These are phyloP conservation scores for Tyria jacobaeae DNA, from an alignment of 2,888 invertebrate genomes.

Conservation along the genomic window DNA sequence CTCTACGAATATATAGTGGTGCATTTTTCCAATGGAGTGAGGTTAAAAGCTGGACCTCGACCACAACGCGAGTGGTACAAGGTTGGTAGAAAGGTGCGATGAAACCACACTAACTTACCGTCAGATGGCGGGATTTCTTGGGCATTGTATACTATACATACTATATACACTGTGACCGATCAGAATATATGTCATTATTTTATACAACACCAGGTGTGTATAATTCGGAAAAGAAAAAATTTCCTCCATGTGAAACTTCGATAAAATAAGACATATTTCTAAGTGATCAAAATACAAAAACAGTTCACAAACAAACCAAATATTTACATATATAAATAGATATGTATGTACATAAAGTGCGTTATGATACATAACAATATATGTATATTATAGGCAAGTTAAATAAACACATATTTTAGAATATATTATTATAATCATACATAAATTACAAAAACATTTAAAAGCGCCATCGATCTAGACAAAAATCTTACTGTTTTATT, in stretches of 20 bases:
- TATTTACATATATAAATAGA: conserved; percentile 56
- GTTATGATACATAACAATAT: conserved; percentile 44
- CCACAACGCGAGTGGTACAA: conserved; percentile 19
- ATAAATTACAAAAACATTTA: conserved; percentile 50
- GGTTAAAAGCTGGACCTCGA: conserved; percentile 21
- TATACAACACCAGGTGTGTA: background rate
- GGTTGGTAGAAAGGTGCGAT: conserved; percentile 49
- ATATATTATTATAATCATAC: conserved; percentile 36
- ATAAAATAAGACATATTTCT: conserved; percentile 13
- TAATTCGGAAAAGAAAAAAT: background rate
- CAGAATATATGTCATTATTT: conserved; percentile 10
- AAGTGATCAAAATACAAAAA: conserved; percentile 40
- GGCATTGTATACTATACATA: conserved; percentile 32
- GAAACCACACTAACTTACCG: conserved; percentile 77
- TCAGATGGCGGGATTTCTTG: conserved; percentile 51
- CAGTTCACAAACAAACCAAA: conserved; percentile 44
- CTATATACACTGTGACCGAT: conserved; percentile 38
- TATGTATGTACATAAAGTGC: conserved; percentile 48
- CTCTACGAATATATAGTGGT: conserved; percentile 9
- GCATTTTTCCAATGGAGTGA: conserved; percentile 18
- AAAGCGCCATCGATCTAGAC: conserved; percentile 66
- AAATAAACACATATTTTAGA: conserved; percentile 44
- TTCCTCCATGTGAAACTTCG: background rate
- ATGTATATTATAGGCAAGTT: conserved; percentile 36
- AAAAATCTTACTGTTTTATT: conserved; percentile 59